A percentile compares a stretch with the other conserved stretches of the same genome.
phyloP scores from a whole-genome alignment of 2,888 invertebrate genomes.

The Nomada fucata region DNA sequence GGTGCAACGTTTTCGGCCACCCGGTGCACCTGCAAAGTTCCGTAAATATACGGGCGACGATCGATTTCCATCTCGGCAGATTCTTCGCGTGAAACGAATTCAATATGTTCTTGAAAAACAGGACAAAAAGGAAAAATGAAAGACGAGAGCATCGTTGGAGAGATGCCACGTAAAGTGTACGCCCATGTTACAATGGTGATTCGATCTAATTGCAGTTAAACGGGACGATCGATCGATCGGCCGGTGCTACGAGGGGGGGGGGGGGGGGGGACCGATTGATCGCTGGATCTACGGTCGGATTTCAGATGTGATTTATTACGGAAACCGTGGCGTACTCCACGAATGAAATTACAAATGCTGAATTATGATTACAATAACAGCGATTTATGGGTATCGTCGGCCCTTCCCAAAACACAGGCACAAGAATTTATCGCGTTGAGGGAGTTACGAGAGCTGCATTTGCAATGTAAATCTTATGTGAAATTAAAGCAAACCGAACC shows the following conservation, averaged over 20 bases:
- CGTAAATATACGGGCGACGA: slow-evolving; percentile 43
- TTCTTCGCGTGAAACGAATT: slow-evolving; percentile 57
- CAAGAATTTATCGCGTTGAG: slow-evolving; percentile 7
- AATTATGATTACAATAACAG: slow-evolving; percentile 25
- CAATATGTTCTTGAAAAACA: slow-evolving; percentile 48
- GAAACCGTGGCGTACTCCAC: not conserved
- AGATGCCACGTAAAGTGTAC: slow-evolving; percentile 45
- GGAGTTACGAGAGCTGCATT: slow-evolving; percentile 22
- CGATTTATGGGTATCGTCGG: slow-evolving; percentile 1
- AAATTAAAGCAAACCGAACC: slow-evolving; percentile 22
- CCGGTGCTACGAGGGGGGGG: not conserved
- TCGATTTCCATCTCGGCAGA: slow-evolving; percentile 61
- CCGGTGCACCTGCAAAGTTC: slow-evolving; percentile 34
- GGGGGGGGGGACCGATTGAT: slow-evolving; percentile 6
- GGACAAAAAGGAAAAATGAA: slow-evolving; percentile 12
- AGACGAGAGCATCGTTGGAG: not conserved
- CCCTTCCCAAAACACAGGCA: not conserved
- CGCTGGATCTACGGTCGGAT: slow-evolving; percentile 6
- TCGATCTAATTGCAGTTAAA: slow-evolving; percentile 20
- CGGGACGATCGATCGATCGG: slow-evolving; percentile 9
- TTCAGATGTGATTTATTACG: slow-evolving; percentile 12
- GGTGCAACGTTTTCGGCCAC: slow-evolving; percentile 14
- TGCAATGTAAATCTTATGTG: slow-evolving; percentile 39
- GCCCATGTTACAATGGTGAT: slow-evolving; percentile 12
- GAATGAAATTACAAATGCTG: slow-evolving; percentile 22